Percentiles rank a stretch among this genome's conserved stretches.
Conservation (phyloP, 2,797 vertebrate genomes). For the Cyclopterus lumpus region DNA sequence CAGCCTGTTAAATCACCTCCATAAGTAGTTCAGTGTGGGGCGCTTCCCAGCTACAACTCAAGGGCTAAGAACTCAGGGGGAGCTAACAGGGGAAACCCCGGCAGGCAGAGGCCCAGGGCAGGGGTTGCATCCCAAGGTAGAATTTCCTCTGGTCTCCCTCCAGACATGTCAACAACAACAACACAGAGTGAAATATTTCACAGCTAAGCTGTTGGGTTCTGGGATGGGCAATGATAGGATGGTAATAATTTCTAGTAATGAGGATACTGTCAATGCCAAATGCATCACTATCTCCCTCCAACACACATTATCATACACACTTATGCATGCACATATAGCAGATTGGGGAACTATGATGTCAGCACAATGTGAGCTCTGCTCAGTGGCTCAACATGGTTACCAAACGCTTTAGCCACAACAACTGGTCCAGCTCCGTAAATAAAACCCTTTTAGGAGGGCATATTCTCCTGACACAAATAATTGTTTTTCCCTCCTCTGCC, state of each 20-base stretch:
- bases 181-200: constrained; percentile 26
- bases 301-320: background rate
- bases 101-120: constrained; percentile 72
- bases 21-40: constrained; percentile 72
- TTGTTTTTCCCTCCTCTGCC: background rate
- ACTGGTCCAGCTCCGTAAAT: constrained; percentile 6
- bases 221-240: background rate
- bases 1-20: constrained; percentile 71
- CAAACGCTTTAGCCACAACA: constrained; percentile 30
- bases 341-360: constrained; percentile 40
- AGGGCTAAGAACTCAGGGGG: constrained; percentile 65
- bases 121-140: constrained; percentile 72
- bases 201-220: constrained; percentile 20
- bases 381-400: constrained; percentile 27
- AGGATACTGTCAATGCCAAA: constrained; percentile 4
- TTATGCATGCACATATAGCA: constrained; percentile 15
- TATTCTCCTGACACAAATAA: background rate
- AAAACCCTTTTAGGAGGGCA: background rate
- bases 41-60: constrained; percentile 52
- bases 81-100: constrained; percentile 76
- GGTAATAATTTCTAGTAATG: constrained; percentile 8
- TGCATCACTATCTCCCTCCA: background rate
- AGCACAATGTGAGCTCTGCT: constrained; percentile 35
- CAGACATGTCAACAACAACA: constrained; percentile 70
- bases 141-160: constrained; percentile 79